Evolutionary conservation across 2,113 vertebrate species (phyloP).

Genomic region (Canis aureus): DNA sequence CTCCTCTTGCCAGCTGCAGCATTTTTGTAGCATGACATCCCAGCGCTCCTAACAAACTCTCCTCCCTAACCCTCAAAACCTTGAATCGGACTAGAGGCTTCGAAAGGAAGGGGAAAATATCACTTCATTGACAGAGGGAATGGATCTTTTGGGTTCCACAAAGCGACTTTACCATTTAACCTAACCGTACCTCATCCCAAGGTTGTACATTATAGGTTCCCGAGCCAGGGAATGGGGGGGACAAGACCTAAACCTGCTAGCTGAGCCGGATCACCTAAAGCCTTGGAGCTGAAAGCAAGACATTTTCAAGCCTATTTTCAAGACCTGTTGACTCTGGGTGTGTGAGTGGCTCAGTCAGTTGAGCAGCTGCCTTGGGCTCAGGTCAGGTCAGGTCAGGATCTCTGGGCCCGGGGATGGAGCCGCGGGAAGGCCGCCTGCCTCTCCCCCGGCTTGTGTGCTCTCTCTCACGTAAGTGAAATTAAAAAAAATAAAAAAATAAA

Average conservation of each 20-base stretch:
- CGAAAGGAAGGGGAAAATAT: neutral
- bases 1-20: neutral
- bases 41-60: neutral
- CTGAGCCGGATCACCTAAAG: neutral
- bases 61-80: neutral
- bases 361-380: neutral
- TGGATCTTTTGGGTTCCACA: neutral
- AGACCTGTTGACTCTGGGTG: neutral
- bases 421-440: neutral
- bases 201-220: neutral
- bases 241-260: neutral
- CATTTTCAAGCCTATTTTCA: neutral
- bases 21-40: neutral
- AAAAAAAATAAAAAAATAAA: neutral
- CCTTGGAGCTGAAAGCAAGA: neutral
- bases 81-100: neutral
- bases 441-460: too few species aligned
- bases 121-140: neutral
- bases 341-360: neutral
- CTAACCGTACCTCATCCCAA: accelerated
- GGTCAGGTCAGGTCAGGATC: neutral
- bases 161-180: neutral
- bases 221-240: neutral
- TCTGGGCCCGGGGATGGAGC: neutral
- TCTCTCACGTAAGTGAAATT: neutral